These are phyloP conservation scores for Sceloporus tristichus DNA, from an alignment of 2,113 vertebrate genomes.

Conservation along the genomic window DNA sequence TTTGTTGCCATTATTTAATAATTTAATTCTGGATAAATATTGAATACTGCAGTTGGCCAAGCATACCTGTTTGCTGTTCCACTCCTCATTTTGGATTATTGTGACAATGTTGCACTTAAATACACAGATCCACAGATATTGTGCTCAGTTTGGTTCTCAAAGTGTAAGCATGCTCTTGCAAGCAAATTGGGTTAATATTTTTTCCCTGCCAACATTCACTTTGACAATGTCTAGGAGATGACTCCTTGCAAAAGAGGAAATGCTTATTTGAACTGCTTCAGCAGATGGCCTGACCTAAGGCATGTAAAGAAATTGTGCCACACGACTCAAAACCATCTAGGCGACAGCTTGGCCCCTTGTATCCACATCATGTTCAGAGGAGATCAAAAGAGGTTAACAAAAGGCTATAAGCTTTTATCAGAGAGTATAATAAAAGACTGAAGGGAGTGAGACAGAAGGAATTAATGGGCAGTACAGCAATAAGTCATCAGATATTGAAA, in stretches of 20 bases:
- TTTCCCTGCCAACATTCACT: not conserved
- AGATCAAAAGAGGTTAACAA: conserved; percentile 11
- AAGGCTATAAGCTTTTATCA: not conserved
- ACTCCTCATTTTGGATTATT: not conserved
- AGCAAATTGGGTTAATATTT: conserved; percentile 1
- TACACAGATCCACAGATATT: not conserved
- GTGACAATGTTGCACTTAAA: not conserved
- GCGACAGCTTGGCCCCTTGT: not conserved
- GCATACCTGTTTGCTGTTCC: not conserved
- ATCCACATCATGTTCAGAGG: not conserved
- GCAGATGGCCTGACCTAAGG: not conserved
- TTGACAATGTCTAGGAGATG: conserved; percentile 9
- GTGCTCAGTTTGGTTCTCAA: not conserved
- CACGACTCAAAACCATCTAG: not conserved
- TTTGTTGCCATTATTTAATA: too few species aligned
- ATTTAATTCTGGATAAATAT: too few species aligned
- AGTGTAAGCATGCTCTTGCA: too few species aligned
- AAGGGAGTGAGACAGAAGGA: not conserved
- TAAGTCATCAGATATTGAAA: not conserved
- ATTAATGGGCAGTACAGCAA: not conserved
- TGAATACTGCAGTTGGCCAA: not conserved
- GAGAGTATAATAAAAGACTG: not conserved
- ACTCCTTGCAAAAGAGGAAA: not conserved
- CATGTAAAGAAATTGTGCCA: not conserved
- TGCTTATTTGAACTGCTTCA: conserved; percentile 15